Percentiles rank a stretch among this genome's conserved stretches.
phyloP scores from a whole-genome alignment of 2,797 vertebrate species.

The Rhinatrema bivittatum region DNA sequence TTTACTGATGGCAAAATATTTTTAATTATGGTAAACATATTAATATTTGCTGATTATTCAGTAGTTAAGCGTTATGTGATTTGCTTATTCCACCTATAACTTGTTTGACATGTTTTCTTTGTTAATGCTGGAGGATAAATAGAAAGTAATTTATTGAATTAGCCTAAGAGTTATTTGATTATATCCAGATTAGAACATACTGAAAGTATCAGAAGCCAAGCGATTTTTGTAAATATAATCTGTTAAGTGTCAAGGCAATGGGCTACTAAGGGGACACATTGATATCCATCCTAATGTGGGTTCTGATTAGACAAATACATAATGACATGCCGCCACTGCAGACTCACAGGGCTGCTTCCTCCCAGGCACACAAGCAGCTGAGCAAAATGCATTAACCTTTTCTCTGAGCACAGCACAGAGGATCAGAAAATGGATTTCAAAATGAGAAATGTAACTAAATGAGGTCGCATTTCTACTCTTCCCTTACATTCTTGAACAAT shows the following conservation, averaged over 20 bases:
- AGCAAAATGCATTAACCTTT: conserved; percentile 9
- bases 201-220: conserved; percentile 2
- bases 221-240: conserved; percentile 8
- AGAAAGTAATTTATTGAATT: conserved; percentile 19
- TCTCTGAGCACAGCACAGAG: too few species aligned
- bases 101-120: conserved; percentile 2
- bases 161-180: conserved; percentile 11
- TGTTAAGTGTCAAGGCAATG: neutral
- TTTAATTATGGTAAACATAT: too few species aligned
- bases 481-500: too few species aligned
- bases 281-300: conserved; percentile 6
- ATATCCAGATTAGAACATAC: neutral
- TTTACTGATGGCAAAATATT: too few species aligned
- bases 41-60: neutral
- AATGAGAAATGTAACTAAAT: too few species aligned
- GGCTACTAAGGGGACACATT: neutral
- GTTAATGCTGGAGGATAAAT: conserved; percentile 2
- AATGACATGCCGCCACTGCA: conserved; percentile 8
- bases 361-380: neutral
- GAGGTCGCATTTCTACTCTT: too few species aligned
- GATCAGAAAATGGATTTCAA: too few species aligned
- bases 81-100: neutral
- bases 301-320: conserved; percentile 12
- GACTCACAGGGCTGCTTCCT: too few species aligned
- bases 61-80: neutral